Conservation (phyloP, 2,113 vertebrate species). For the Sardina pilchardus region DNA sequence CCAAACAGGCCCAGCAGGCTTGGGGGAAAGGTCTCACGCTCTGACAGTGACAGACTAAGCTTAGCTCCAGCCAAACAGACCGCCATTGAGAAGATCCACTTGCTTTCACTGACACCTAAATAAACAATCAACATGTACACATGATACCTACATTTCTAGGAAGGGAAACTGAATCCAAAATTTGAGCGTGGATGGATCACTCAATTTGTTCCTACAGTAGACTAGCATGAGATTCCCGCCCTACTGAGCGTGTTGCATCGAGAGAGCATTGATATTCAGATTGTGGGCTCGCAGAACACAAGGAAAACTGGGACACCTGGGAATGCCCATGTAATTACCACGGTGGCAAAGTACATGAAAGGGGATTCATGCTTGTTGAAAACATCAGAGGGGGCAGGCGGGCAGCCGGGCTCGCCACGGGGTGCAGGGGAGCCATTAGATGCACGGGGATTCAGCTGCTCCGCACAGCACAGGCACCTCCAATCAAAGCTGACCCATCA, state of each 20-base stretch:
- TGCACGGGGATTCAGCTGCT: background rate
- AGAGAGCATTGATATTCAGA: constrained; percentile 3
- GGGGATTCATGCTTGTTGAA: background rate
- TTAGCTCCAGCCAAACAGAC: background rate
- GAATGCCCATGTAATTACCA: background rate
- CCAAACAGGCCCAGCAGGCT: constrained; percentile 61
- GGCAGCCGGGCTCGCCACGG: no score
- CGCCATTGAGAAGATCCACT: background rate
- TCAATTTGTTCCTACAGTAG: background rate
- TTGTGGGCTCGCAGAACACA: background rate
- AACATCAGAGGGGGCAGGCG: background rate
- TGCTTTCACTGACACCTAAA: background rate
- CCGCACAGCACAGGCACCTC: background rate
- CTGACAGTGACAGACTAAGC: background rate
- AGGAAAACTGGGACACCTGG: background rate
- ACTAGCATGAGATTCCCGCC: background rate
- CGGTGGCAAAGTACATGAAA: background rate
- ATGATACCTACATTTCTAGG: background rate
- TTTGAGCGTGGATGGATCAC: background rate
- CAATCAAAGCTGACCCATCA: constrained; percentile 10
- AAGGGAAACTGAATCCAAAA: background rate
- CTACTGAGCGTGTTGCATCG: background rate
- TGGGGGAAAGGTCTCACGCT: background rate
- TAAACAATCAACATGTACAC: background rate
- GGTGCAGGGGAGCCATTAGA: background rate